Evolutionary conservation across 2,888 invertebrate species (phyloP), one percentile per base, ranked within the genome.

Genomic region (Hipparchia semele): DNA sequence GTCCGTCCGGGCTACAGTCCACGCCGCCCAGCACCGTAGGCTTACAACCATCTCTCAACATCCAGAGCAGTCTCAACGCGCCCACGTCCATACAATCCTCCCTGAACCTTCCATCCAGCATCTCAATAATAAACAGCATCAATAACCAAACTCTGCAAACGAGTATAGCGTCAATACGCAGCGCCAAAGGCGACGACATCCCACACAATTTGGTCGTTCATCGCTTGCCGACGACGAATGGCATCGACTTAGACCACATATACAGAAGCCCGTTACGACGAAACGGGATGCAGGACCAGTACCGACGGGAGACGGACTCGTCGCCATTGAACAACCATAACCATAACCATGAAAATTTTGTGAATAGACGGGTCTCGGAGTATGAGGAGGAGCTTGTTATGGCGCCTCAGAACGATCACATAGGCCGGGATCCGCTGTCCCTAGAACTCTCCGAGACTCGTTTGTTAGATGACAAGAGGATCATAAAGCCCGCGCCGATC

Each of bases 401-500:
- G 39, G 82, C 86, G 62, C 84, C 87, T 75, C 90, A 88, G 75
- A 84, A 85, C 70, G 87, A 87, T 56, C 81, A 86, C 69, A 61
- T 53, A 6, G 12, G 60, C 53, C 83, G 88, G 70, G 86, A 82
- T 67, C 74, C 77, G 71, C 82, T 90, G 70, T 86, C 86, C 61
- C 83, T 84, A 75, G 91, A 91, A 72, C 79, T 88, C 76, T 83
- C 86, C 80, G 92, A 91, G 85, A 82, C 86, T 83, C 88, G 90
- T 53, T 81, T 87, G 39, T 75, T 85, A 45, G 92, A 91, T 65
- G 89, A 90, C 68, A 89, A 89, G 79, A 85, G 91, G 80, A 87
- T 94, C 10, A 78, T 93, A 69, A 94, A 94, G 74, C 94, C 94
- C 54, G 90, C 94, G 65, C 90, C 94, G 1, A 67, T 94, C 9